Percentiles rank a stretch among this genome's conserved stretches.
phyloP scores from a whole-genome alignment of 2,797 vertebrate genomes.

The Ambastaia sidthimunki region DNA sequence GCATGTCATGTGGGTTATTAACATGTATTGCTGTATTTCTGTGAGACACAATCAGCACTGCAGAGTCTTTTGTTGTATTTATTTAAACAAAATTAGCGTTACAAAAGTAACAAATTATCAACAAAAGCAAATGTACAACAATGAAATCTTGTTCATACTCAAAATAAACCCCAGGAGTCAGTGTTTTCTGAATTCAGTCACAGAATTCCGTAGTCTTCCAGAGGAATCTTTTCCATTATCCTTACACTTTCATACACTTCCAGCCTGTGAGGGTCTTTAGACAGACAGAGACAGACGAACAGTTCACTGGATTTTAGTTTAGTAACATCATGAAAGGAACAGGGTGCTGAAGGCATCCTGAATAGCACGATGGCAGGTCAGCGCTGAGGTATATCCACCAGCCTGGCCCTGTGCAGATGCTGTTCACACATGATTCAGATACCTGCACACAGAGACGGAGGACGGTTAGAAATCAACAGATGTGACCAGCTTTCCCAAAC shows the following conservation, averaged over 20 bases:
- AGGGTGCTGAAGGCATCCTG: conserved; percentile 97
- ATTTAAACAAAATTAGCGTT: conserved; percentile 69
- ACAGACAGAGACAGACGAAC: conserved; percentile 44
- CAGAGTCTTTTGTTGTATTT: conserved; percentile 57
- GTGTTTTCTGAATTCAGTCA: not conserved
- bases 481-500: not conserved
- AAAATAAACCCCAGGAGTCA: not conserved
- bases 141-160: conserved; percentile 19
- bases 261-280: not conserved
- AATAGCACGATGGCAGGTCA: conserved; percentile 93
- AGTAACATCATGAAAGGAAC: conserved; percentile 68
- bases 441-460: conserved; percentile 78
- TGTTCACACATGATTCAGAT: conserved; percentile 91
- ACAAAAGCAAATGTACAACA: too few species aligned
- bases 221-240: not conserved
- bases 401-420: conserved; percentile 91
- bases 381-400: conserved; percentile 90
- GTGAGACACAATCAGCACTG: not conserved
- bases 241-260: not conserved
- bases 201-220: too few species aligned
- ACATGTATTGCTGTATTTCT: not conserved
- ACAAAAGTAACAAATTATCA: conserved; percentile 15
- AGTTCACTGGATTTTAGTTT: conserved; percentile 50
- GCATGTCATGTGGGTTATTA: not conserved
- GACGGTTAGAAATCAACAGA: not conserved